These are phyloP conservation scores for Epinephelus awoara DNA, from an alignment of 2,797 vertebrate genomes.

Conservation along the genomic window DNA sequence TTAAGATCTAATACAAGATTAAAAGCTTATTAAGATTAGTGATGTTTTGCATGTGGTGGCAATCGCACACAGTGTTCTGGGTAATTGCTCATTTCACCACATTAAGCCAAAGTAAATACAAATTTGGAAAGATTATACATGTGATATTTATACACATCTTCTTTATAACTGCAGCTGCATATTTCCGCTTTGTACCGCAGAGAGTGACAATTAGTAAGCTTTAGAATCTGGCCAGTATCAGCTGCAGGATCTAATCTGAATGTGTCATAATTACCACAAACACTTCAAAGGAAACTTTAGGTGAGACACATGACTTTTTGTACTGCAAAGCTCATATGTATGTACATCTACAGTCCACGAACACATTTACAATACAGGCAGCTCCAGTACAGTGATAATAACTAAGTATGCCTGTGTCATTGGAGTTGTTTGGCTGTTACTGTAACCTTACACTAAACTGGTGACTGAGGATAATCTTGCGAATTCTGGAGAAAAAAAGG, in stretches of 20 bases:
- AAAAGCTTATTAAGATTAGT: slow-evolving; percentile 50
- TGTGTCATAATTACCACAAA: not conserved
- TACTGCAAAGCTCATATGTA: not conserved
- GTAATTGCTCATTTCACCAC: slow-evolving; percentile 47
- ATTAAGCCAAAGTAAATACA: slow-evolving; percentile 39
- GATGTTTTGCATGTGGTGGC: slow-evolving; percentile 12
- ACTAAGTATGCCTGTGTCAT: too few species aligned
- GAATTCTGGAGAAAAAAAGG: too few species aligned
- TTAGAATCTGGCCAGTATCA: slow-evolving; percentile 3
- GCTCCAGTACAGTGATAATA: too few species aligned
- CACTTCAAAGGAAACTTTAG: not conserved
- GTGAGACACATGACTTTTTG: not conserved
- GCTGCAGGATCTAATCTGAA: not conserved
- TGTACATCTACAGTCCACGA: not conserved
- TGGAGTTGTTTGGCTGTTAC: too few species aligned
- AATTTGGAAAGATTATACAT: slow-evolving; percentile 34
- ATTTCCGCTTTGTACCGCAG: not conserved
- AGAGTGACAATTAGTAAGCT: not conserved
- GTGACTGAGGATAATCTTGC: too few species aligned
- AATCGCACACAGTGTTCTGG: slow-evolving; percentile 9
- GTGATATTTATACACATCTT: slow-evolving; percentile 13
- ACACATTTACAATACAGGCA: not conserved
- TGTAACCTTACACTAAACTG: too few species aligned
- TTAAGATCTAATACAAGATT: slow-evolving; percentile 39
- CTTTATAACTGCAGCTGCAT: not conserved